Conservation (phyloP, 1,140 invertebrate genomes). For the Drosophila trapezifrons region DNA sequence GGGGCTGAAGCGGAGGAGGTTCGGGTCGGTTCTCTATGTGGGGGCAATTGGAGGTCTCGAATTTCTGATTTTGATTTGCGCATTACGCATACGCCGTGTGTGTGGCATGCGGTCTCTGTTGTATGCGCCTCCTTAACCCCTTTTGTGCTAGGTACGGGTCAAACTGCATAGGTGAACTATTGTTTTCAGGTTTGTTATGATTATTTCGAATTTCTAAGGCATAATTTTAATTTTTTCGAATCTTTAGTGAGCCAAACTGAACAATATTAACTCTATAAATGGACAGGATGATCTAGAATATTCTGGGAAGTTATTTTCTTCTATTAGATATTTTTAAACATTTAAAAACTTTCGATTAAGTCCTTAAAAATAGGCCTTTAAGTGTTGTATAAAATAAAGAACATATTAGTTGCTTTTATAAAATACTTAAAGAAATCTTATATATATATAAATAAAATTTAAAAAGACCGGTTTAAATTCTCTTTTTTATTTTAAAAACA, state of each 20-base stretch:
- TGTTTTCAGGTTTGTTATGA: not conserved
- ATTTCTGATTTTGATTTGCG: conserved; percentile 81
- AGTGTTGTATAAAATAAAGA: not conserved
- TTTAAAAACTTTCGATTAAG: not conserved
- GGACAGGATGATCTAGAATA: too few species aligned
- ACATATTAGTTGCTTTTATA: too few species aligned
- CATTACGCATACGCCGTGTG: conserved; percentile 74
- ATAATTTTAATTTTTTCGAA: not conserved
- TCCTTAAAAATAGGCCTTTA: too few species aligned
- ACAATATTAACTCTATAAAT: too few species aligned
- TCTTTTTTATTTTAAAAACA: too few species aligned
- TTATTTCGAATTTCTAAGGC: not conserved
- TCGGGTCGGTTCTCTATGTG: not conserved
- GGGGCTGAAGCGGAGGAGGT: not conserved
- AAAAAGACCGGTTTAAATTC: too few species aligned
- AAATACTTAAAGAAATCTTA: too few species aligned
- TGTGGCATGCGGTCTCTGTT: conserved; percentile 34
- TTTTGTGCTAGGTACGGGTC: conserved; percentile 13
- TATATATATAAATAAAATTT: too few species aligned
- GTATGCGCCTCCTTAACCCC: conserved; percentile 6
- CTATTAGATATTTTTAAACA: not conserved
- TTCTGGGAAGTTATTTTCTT: not conserved
- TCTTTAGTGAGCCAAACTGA: too few species aligned
- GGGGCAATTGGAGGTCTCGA: conserved; percentile 43
- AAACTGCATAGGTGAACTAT: conserved; percentile 15